Evolutionary conservation across 2,113 vertebrate species (phyloP).

Genomic region (Elaphurus davidianus): DNA sequence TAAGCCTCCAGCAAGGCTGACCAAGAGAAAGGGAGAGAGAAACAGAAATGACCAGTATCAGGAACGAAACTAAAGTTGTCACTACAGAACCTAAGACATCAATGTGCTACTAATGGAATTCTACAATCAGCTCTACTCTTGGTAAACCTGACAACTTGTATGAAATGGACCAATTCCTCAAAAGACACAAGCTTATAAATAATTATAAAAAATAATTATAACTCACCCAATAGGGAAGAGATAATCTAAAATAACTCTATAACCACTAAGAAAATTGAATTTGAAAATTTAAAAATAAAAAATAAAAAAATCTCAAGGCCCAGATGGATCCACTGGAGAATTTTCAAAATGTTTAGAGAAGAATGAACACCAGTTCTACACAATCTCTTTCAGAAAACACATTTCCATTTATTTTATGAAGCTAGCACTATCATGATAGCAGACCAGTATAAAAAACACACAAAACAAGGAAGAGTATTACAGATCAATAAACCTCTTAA

Average conservation of each 20-base stretch:
- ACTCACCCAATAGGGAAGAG: neutral
- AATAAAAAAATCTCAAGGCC: neutral
- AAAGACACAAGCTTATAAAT: neutral
- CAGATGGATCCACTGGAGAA: neutral
- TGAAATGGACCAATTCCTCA: neutral
- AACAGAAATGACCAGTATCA: neutral
- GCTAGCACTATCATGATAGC: neutral
- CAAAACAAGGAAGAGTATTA: neutral
- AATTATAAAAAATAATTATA: neutral
- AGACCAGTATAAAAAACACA: neutral
- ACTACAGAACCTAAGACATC: neutral
- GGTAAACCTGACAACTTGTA: neutral
- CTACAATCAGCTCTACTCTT: neutral
- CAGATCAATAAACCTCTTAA: neutral
- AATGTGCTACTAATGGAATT: neutral
- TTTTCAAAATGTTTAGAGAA: neutral
- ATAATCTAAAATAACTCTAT: neutral
- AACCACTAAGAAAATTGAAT: neutral
- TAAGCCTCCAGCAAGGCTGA: neutral
- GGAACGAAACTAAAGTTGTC: neutral
- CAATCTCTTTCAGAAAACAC: neutral
- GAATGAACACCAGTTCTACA: neutral
- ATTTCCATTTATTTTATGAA: neutral
- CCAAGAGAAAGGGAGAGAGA: neutral
- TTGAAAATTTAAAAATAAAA: neutral